Conservation (phyloP, 2,113 vertebrate genomes). For the Tachysurus vachellii region DNA sequence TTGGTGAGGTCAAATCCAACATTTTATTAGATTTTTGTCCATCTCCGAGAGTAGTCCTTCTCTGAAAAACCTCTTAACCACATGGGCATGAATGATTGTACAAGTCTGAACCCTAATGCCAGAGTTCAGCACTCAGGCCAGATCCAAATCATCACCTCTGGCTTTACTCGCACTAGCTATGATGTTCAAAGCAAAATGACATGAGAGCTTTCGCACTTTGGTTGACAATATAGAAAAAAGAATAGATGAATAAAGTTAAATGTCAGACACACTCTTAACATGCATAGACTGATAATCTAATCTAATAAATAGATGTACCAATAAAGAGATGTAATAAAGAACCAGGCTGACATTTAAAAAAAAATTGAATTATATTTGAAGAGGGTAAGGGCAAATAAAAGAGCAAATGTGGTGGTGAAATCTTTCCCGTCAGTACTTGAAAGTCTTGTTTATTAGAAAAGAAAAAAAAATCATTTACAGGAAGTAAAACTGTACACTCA, state of each 20-base stretch:
- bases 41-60: background rate
- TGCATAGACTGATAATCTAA: conserved; percentile 28
- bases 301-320: conserved; percentile 10
- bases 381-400: conserved; percentile 22
- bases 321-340: conserved; percentile 29
- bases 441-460: background rate
- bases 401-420: background rate
- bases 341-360: conserved; percentile 27
- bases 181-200: conserved; percentile 19
- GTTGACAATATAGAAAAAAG: conserved; percentile 12
- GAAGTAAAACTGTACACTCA: background rate
- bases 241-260: conserved; percentile 32
- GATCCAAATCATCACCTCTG: conserved; percentile 15
- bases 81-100: background rate
- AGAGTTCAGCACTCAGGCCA: conserved; percentile 20
- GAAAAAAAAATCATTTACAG: background rate
- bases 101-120: conserved; percentile 6
- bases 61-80: conserved; percentile 8
- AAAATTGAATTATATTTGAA: conserved; percentile 14
- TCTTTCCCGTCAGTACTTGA: background rate
- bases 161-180: background rate
- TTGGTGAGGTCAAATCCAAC: background rate
- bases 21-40: conserved; percentile 8
- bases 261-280: conserved; percentile 45
- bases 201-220: conserved; percentile 12